Evolutionary conservation across 2,888 invertebrate species (phyloP).

Genomic region (Julus scanicus): DNA sequence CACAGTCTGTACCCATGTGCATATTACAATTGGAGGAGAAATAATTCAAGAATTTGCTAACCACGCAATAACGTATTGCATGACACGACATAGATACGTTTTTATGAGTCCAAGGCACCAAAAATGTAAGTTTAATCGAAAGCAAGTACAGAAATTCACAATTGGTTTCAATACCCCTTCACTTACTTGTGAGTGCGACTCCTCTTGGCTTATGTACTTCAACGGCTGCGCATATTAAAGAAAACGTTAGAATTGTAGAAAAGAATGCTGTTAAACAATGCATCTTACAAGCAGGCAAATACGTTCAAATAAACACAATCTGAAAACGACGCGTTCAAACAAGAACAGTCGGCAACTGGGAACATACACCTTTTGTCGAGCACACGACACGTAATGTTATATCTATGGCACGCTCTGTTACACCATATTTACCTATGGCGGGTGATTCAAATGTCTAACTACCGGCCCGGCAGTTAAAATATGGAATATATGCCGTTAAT

Average conservation of each 20-base stretch:
- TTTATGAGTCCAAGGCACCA: not conserved
- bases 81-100: not conserved
- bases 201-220: conserved; percentile 57
- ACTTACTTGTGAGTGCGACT: conserved; percentile 57
- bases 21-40: not conserved
- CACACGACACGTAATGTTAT: not conserved
- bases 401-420: not conserved
- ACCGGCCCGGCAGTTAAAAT: too few relatives aligned
- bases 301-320: not conserved
- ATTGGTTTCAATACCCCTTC: not conserved
- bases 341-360: not conserved
- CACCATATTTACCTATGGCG: not conserved
- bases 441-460: too few relatives aligned
- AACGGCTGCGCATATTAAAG: conserved; percentile 40
- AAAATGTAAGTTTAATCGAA: not conserved
- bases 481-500: too few relatives aligned
- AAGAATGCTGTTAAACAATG: not conserved
- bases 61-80: not conserved
- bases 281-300: not conserved
- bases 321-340: not conserved
- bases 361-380: not conserved
- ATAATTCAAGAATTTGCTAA: not conserved
- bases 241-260: not conserved
- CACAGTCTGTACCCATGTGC: not conserved
- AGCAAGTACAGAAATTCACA: not conserved